Evolutionary conservation across 1,140 invertebrate species (phyloP).

Genomic region (Nasonia vitripennis): DNA sequence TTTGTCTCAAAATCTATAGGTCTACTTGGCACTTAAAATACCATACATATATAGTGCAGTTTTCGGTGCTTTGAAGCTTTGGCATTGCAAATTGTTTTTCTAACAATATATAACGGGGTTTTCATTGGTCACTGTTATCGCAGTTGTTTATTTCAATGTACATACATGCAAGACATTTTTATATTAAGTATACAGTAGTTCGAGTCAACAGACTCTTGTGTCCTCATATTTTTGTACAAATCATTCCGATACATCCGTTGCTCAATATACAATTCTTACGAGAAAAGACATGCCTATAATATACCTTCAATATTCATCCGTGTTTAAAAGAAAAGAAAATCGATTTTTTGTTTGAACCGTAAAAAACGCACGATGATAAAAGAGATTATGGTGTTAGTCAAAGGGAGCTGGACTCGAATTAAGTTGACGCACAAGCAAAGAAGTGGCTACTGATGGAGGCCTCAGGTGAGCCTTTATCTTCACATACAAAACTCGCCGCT

Average conservation of each 20-base stretch:
- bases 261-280: background rate
- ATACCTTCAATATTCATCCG: background rate
- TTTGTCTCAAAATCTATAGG: background rate
- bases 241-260: background rate
- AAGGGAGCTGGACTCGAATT: constrained; percentile 74
- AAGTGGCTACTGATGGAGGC: constrained; percentile 67
- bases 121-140: constrained; percentile 35
- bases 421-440: constrained; percentile 65
- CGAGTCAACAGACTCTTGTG: background rate
- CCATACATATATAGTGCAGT: background rate
- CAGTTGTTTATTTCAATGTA: constrained; percentile 6
- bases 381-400: constrained; percentile 27
- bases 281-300: background rate
- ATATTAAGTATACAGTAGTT: background rate
- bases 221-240: constrained; percentile 15
- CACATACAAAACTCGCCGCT: background rate
- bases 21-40: background rate
- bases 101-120: constrained; percentile 62
- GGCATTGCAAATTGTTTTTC: constrained; percentile 71
- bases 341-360: background rate
- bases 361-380: background rate
- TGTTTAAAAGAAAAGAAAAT: background rate
- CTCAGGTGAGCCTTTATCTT: constrained; percentile 69
- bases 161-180: constrained; percentile 13
- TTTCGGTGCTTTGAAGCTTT: constrained; percentile 40